These are phyloP conservation scores for Grallaria varia DNA, from an alignment of 2,113 vertebrate genomes.

Conservation along the genomic window DNA sequence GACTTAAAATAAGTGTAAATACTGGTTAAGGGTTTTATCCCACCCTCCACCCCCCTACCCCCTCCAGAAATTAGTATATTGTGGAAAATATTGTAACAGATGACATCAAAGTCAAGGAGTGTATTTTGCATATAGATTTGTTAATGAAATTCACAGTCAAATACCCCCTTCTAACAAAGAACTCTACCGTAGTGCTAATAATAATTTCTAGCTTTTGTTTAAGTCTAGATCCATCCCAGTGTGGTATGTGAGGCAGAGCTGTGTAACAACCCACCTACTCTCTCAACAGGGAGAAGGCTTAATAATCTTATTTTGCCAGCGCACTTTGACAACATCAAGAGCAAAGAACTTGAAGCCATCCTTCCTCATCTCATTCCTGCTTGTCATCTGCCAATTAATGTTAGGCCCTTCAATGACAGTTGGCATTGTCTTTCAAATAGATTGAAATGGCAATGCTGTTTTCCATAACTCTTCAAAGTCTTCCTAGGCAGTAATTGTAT, in stretches of 20 bases:
- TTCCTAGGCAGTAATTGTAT: not conserved
- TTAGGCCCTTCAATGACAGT: not conserved
- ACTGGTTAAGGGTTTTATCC: not conserved
- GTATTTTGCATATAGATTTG: not conserved
- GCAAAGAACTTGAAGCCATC: not conserved
- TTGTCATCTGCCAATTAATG: not conserved
- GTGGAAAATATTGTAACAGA: not conserved
- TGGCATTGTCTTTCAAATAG: not conserved
- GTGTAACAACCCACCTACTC: not conserved
- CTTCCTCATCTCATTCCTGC: not conserved
- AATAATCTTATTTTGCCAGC: not conserved
- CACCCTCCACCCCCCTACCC: no score
- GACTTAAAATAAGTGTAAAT: not conserved
- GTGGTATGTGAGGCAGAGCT: not conserved
- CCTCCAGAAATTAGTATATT: not conserved
- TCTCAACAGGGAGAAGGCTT: rapidly evolving
- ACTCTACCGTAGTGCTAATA: not conserved
- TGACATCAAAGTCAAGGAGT: not conserved
- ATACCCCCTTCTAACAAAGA: not conserved
- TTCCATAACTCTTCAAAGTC: not conserved
- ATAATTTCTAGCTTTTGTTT: not conserved
- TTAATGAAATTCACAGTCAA: not conserved
- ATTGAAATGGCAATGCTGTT: not conserved
- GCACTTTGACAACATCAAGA: not conserved
- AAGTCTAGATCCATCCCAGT: no score